phyloP scores from a whole-genome alignment of 2,888 invertebrate species.

The Dromius quadrimaculatus region DNA sequence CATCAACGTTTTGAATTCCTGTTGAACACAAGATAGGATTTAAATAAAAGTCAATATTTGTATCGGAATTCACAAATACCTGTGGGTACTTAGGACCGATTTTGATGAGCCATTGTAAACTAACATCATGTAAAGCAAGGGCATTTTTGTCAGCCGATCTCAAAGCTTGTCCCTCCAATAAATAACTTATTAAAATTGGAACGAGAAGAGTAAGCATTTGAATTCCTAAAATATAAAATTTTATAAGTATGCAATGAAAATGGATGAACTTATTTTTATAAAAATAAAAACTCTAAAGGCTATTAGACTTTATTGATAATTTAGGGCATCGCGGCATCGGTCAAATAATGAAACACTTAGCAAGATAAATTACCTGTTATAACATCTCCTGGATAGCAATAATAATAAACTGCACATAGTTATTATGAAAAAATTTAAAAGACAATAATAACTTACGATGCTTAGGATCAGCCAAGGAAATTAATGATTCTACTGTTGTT shows the following conservation, averaged over 20 bases:
- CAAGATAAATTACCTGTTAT: conserved; percentile 48
- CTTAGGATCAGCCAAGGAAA: conserved; percentile 79
- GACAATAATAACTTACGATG: conserved; percentile 74
- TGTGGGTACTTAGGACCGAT: conserved; percentile 94
- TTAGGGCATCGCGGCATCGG: too few species aligned
- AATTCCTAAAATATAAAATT: conserved; percentile 77
- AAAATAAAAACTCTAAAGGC: background rate
- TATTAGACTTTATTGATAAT: too few species aligned
- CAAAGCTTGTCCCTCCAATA: conserved; percentile 77
- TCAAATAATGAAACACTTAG: too few species aligned
- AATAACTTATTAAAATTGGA: conserved; percentile 89
- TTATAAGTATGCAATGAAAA: conserved; percentile 43
- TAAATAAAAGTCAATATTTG: conserved; percentile 13
- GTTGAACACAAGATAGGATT: conserved; percentile 57
- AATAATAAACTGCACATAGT: conserved; percentile 37
- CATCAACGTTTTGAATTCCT: conserved; percentile 94
- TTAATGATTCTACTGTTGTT: conserved; percentile 79
- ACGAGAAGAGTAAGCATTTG: conserved; percentile 91
- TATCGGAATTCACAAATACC: conserved; percentile 66
- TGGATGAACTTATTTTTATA: background rate
- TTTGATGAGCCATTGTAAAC: conserved; percentile 89
- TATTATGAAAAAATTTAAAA: conserved; percentile 22
- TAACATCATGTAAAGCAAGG: conserved; percentile 85
- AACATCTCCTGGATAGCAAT: conserved; percentile 45
- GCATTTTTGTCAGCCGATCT: conserved; percentile 74